These are phyloP conservation scores for Drosophila nigrodunni DNA, from an alignment of 1,140 invertebrate genomes.

Conservation along the genomic window DNA sequence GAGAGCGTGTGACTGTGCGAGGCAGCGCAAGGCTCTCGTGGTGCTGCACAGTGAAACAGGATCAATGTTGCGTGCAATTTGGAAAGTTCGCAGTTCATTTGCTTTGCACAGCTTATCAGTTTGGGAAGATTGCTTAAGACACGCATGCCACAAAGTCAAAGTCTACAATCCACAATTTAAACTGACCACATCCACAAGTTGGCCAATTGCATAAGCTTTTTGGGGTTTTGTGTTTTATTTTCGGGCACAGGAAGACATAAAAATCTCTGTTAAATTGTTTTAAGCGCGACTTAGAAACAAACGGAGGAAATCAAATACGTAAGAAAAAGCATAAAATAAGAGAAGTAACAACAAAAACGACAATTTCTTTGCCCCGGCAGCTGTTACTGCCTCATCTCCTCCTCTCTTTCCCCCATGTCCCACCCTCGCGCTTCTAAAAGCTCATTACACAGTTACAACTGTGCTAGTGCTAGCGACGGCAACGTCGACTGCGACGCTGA, in stretches of 20 bases:
- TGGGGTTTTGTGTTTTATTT: neutral
- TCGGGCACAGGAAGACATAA: conserved; percentile 53
- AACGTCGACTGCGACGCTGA: conserved; percentile 13
- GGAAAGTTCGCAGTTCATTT: neutral
- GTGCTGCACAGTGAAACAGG: conserved; percentile 47
- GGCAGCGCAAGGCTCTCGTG: neutral
- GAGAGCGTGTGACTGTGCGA: neutral
- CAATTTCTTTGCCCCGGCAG: conserved; percentile 32
- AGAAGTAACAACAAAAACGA: conserved; percentile 3
- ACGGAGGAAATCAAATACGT: conserved; percentile 36
- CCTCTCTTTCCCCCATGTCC: neutral
- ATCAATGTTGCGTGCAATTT: conserved; percentile 65
- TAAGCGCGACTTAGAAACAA: conserved; percentile 44
- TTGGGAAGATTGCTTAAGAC: conserved; percentile 14
- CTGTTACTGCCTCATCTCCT: conserved; percentile 1
- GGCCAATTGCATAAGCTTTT: conserved; percentile 36
- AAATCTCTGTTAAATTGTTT: conserved; percentile 42
- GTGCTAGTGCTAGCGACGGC: conserved; percentile 18
- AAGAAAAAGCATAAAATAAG: conserved; percentile 24
- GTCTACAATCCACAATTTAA: neutral
- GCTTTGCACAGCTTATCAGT: conserved; percentile 30
- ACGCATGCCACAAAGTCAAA: neutral
- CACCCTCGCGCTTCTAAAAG: conserved; percentile 1
- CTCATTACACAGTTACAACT: conserved; percentile 77
- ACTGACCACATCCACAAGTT: neutral